These are phyloP conservation scores for Puffinus mauretanicus DNA, from an alignment of 2,113 vertebrate species.

Conservation along the genomic window DNA sequence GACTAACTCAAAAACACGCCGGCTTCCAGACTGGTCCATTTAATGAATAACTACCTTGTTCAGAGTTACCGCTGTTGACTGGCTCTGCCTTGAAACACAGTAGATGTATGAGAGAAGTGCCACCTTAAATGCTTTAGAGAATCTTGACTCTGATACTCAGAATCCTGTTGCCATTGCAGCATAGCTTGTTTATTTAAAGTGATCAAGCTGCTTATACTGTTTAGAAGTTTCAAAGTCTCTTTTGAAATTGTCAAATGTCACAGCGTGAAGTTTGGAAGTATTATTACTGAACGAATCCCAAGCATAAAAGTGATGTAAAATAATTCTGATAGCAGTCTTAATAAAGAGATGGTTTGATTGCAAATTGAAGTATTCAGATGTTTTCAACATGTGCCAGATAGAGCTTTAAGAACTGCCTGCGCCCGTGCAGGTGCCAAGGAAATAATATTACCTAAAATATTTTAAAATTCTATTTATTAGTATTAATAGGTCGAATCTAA, in stretches of 20 bases:
- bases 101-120: neutral
- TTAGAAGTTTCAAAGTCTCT: neutral
- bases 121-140: neutral
- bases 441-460: neutral
- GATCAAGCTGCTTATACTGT: neutral
- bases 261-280: neutral
- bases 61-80: neutral
- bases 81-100: neutral
- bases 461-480: neutral
- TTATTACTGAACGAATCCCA: neutral
- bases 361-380: neutral
- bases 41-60: neutral
- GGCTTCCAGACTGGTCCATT: neutral
- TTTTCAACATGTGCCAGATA: neutral
- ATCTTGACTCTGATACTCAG: neutral
- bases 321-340: neutral
- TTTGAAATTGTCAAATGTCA: neutral
- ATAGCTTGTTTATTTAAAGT: neutral
- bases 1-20: accelerated
- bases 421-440: neutral
- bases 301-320: neutral
- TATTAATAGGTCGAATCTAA: neutral
- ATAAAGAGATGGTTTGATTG: neutral
- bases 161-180: neutral
- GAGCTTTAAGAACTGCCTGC: neutral